Conservation (phyloP, 2,888 invertebrate species). For the Acholoe squamosa region DNA sequence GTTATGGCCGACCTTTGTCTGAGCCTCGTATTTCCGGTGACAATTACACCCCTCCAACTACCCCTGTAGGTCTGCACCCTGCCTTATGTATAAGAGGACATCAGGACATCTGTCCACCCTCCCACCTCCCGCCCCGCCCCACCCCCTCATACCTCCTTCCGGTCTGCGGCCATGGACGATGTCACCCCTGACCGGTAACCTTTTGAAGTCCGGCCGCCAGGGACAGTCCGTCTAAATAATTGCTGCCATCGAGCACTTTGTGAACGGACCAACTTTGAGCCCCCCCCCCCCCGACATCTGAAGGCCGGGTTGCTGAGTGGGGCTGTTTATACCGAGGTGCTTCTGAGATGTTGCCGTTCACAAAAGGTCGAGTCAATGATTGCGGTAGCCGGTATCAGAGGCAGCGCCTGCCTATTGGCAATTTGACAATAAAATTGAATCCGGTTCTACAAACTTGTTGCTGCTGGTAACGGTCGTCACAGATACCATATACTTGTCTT, state of each 20-base stretch:
- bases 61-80: neutral
- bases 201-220: conserved; percentile 42
- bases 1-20: conserved; percentile 21
- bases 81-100: neutral
- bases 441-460: no score
- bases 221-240: conserved; percentile 42
- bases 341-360: no score
- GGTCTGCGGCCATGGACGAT: neutral
- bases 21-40: conserved; percentile 33
- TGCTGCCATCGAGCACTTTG: conserved; percentile 35
- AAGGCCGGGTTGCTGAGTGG: no score
- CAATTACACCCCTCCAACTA: neutral
- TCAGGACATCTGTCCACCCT: conserved; percentile 17
- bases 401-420: no score
- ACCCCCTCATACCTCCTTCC: neutral
- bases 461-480: no score
- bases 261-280: neutral
- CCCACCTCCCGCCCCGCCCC: conserved; percentile 7
- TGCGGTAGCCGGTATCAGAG: no score
- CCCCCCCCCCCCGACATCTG: neutral
- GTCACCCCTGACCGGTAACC: conserved; percentile 16
- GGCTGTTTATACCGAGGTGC: no score
- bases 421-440: no score
- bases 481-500: no score
- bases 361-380: no score